A percentile compares a stretch with the other conserved stretches of the same genome.
Evolutionary conservation across 2,888 invertebrate genomes (phyloP).

Genomic region (Teleogryllus oceanicus): DNA sequence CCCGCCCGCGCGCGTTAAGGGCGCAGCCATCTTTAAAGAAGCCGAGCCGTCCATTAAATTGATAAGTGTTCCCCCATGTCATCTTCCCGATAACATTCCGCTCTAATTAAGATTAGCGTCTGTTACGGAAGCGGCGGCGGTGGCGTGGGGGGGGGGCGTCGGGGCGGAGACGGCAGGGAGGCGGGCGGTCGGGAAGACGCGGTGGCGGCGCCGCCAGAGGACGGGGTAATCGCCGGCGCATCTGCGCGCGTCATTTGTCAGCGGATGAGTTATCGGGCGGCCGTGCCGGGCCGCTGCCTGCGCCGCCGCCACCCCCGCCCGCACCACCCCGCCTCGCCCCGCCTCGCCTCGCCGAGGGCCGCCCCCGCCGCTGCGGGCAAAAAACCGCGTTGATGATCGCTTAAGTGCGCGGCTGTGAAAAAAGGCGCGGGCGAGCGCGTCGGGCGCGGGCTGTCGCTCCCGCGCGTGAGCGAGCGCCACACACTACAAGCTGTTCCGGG

Average conservation of each 20-base stretch:
- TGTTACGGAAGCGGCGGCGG: background rate
- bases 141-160: background rate
- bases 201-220: background rate
- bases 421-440: background rate
- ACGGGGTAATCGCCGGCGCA: slow-evolving; percentile 18
- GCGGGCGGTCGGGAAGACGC: background rate
- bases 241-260: slow-evolving; percentile 9
- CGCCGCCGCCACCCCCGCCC: background rate
- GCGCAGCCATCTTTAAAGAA: background rate
- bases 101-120: slow-evolving; percentile 9
- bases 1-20: background rate
- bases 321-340: background rate
- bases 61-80: slow-evolving; percentile 7
- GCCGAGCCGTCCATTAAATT: slow-evolving; percentile 18
- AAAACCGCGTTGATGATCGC: slow-evolving; percentile 10
- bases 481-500: too few relatives aligned
- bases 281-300: background rate
- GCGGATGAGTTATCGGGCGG: slow-evolving; percentile 6
- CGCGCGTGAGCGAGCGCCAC: too few relatives aligned
- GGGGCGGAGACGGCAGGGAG: background rate
- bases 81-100: slow-evolving; percentile 8
- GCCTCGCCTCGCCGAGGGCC: background rate
- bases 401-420: background rate
- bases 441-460: background rate
- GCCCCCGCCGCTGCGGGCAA: background rate